Base-by-base conservation (phyloP, 2,797 vertebrate genomes). In the Pyrocephalus nanus region DNA sequence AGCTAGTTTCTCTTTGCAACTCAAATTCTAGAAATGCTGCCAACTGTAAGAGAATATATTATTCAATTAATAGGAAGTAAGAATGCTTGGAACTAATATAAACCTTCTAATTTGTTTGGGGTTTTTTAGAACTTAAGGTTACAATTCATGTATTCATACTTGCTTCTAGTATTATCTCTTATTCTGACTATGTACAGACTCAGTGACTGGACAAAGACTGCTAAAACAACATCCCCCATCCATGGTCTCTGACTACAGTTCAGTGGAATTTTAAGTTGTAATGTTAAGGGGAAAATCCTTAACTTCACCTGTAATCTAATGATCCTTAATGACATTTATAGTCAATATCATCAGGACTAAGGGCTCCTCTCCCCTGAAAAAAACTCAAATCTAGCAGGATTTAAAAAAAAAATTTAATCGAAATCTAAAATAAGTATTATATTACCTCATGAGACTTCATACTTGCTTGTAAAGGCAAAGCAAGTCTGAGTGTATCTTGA, bases 241-340 rank as follows among this genome's bases (percentile, higher is more conserved):
- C 22, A 0, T 19, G 3, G 8, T 18, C 32, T 54, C 40, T 72
- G 27, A 48, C 14, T 15, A 15, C 4, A 53, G 2, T 1, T 25
- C 42, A 66, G 3, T 12, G 30, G 25, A 6, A 7, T 71, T 69
- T 58, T 62, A 23, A 62, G 22, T 20, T 70, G 30, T 11, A 48
- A 65, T 5, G 12, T n/a, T 70, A 32, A 60, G 14, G 9, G 11
- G 55, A 86, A 92, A 67, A 36, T 27, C 45, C 47, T 84, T 77
- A 34, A 51, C 6, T 79, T 54, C 17, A 40, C 6, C 12, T 54
- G 38, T n/a, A 64, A 53, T 45, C 73, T 45, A 40, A 29, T 32
- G 15, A 51, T 2, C 4, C 5, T 21, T 67, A 10, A 47, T 36
- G 8, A 48, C 6, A 69, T 65, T 84, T 61, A 25, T 48, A 45